Evolutionary conservation across 2,113 vertebrate species (phyloP).

Genomic region (Craseonycteris thonglongyai): DNA sequence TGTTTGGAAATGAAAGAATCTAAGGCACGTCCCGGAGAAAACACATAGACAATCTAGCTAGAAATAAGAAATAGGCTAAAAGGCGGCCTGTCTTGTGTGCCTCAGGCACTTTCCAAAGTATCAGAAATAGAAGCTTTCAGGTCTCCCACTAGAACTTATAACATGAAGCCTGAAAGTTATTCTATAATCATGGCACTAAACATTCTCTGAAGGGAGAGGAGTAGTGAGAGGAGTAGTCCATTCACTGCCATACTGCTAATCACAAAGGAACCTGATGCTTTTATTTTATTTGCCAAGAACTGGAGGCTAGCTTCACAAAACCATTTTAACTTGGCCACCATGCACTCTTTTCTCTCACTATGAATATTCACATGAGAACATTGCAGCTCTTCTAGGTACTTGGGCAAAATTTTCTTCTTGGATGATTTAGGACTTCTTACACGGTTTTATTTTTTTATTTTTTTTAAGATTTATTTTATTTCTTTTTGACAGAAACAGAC

Average conservation of each 20-base stretch:
- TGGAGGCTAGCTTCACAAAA: background rate
- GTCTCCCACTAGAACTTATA: background rate
- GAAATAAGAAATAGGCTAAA: background rate
- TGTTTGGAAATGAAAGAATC: background rate
- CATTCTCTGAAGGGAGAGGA: background rate
- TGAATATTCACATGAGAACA: background rate
- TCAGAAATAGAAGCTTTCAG: background rate
- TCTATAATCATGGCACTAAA: background rate
- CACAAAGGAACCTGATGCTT: background rate
- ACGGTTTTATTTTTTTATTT: too few species aligned
- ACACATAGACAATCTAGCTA: background rate
- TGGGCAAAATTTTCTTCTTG: background rate
- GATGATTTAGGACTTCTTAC: background rate
- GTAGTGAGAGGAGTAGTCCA: background rate
- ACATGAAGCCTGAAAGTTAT: background rate
- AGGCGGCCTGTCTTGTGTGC: background rate
- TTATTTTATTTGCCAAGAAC: background rate
- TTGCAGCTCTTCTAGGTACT: conserved; percentile 2
- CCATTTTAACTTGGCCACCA: background rate
- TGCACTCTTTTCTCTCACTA: conserved; percentile 6
- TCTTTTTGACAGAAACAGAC: too few species aligned
- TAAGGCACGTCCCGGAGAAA: background rate
- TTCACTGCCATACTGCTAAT: accelerated
- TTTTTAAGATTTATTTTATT: too few species aligned
- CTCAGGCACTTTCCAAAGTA: background rate